Evolutionary conservation across 2,888 invertebrate genomes (phyloP).

Genomic region (Marasmarcha lunaedactyla): DNA sequence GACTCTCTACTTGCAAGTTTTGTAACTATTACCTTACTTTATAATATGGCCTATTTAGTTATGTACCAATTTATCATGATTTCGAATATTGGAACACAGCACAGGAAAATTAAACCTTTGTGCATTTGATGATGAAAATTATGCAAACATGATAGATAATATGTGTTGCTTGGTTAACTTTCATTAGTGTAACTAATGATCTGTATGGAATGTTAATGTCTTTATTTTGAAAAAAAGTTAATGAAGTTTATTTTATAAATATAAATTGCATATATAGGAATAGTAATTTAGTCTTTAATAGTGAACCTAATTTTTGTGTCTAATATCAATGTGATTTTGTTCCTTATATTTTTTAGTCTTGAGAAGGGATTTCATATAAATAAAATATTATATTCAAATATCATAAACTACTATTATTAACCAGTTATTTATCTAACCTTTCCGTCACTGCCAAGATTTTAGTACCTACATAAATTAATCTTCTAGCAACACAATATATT

Average conservation of each 20-base stretch:
- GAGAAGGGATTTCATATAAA: conserved; percentile 37
- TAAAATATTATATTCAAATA: not conserved
- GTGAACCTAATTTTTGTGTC: conserved; percentile 36
- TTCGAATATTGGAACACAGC: too few species aligned
- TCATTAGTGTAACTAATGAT: conserved; percentile 52
- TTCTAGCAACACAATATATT: conserved; percentile 18
- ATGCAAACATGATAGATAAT: conserved; percentile 24
- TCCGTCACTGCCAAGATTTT: not conserved
- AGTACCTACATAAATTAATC: conserved; percentile 6
- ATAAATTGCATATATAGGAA: conserved; percentile 34
- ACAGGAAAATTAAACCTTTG: conserved; percentile 3
- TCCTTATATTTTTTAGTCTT: conserved; percentile 28
- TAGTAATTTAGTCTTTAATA: conserved; percentile 53
- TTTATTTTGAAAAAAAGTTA: conserved; percentile 35
- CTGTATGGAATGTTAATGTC: conserved; percentile 45
- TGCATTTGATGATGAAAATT: conserved; percentile 36
- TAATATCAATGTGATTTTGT: conserved; percentile 49
- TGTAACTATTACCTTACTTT: too few species aligned
- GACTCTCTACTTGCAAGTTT: too few species aligned
- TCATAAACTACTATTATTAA: conserved; percentile 9
- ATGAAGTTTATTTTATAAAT: conserved; percentile 38
- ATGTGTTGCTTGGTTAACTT: conserved; percentile 23
- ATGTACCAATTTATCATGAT: too few species aligned
- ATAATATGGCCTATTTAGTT: too few species aligned
- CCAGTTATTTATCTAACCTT: not conserved